Base-by-base conservation (phyloP, 2,797 vertebrate genomes). In the Florisuga fusca region DNA sequence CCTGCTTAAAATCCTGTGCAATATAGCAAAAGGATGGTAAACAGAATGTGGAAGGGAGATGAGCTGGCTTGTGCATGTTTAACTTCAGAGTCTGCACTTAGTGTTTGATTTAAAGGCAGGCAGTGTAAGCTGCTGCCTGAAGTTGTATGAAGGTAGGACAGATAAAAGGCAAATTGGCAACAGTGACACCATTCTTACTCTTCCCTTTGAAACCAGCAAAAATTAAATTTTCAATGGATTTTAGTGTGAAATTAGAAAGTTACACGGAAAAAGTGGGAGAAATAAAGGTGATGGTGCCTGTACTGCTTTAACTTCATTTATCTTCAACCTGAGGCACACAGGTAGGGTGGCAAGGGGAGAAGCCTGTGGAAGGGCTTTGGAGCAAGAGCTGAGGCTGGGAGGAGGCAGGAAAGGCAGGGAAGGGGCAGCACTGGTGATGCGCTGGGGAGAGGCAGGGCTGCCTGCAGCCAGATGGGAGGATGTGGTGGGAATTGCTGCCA, bases 261-360 rank as follows among this genome's bases (percentile, higher is more conserved):
- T 63, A 53, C 21, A 36, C 33, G 38, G 31, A 50, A 84, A 54
- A 78, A 7, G 26, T 23, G 27, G 33, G 15, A 36, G 33, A 34
- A 50, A 20, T 55, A 82, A 72, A 80, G 54, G 33, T 43, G 51
- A 13, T 19, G 22, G 26, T 50, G n/a, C 22, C 27, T 59, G 16
- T 33, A 12, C 25, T 90, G 68, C 15, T 86, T 85, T 41, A 68
- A 23, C 8, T 68, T 29, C 26, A 14, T 78, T 74, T 78, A 23
- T 58, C 51, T 38, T 80, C 7, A 5, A 5, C 10, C 13, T 36
- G 73, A 81, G 66, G 29, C 88, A 31, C 15, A 54, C 22, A 22
- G 34, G 34, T 8, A 53, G n/a, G 34, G 11, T 9, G 31, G 34
- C 0, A 0, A 2, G n/a, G 27, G 21, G 81, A 31, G 61, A 83